Percentiles rank a stretch among this genome's conserved stretches.
Evolutionary conservation across 2,797 vertebrate species (phyloP).

Genomic region (Acomys russatus): DNA sequence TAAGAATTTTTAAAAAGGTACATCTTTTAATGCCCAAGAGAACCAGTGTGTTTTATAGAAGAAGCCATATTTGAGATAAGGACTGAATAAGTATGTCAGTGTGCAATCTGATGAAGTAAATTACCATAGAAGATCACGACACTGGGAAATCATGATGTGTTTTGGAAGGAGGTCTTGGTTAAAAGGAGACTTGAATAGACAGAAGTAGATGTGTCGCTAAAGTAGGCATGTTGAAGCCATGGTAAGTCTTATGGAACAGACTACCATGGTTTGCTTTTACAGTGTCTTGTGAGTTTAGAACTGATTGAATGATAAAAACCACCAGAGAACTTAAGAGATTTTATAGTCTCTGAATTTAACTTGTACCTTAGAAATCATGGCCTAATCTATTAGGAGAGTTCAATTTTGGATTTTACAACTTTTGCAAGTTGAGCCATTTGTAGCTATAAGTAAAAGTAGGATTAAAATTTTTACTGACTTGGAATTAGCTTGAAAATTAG

Average conservation of each 20-base stretch:
- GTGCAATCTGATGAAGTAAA: background rate
- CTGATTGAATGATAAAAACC: background rate
- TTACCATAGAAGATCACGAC: background rate
- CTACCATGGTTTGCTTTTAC: background rate
- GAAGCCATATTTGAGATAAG: background rate
- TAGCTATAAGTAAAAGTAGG: background rate
- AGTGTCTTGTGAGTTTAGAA: background rate
- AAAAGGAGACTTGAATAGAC: background rate
- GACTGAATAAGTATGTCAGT: background rate
- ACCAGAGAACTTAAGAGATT: background rate
- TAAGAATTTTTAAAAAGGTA: background rate
- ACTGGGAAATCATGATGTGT: background rate
- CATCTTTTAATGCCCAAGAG: background rate
- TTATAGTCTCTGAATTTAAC: slow-evolving; percentile 11
- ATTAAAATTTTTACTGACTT: background rate
- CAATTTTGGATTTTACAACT: background rate
- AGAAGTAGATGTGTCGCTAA: background rate
- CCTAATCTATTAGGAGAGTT: background rate
- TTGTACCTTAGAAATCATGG: background rate
- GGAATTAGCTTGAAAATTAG: background rate
- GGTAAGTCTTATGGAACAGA: background rate
- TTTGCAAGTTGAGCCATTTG: slow-evolving; percentile 42
- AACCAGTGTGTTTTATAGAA: background rate
- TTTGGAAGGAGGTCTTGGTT: background rate
- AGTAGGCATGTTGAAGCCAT: background rate